Evolutionary conservation across 1,140 invertebrate species (phyloP), one percentile per base, ranked within the genome.

Genomic region (Trichonephila clavipes): DNA sequence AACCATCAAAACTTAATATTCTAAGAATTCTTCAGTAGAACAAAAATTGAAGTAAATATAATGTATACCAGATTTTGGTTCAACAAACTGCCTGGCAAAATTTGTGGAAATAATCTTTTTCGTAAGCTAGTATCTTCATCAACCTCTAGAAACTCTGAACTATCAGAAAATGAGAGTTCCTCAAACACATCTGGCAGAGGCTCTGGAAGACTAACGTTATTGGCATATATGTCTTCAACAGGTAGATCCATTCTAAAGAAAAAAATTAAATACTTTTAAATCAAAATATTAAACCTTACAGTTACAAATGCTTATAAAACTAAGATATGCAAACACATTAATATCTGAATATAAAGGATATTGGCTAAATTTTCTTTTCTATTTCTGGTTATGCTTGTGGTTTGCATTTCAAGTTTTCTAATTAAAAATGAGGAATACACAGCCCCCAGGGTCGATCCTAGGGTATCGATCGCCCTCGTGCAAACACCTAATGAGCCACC

Each of bases 161-260:
- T 66, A 61, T 94, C 93, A n/a, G 87, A 89, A 66, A 94, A 77
- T 8, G 93, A 94, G 14, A 94, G 62, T 1, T 94, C 93, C 64
- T 94, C 93, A 83, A 89, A 94, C 14, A 94, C 66, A 61, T 94
- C 92, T 44, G 90, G 82, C 21, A 85, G 40, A 62, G 87, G 69
- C 51, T 77, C 66, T 28, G 51, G 89, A 28, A 89, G 66, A 28
- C 10, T 18, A 24, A 89, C 87, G 24, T 19, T 40, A 4, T 16
- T 18, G 10, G 61, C 24, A n/a, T 77, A 28, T 7, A 85, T 85
- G 24, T 87, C 87, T 34, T 88, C 64, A 16, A 44, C 12, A 21
- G 88, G 40, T 16, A 28, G n/a, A 51, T 69, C 88, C 88, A 89
- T 89, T 64, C 88, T 89, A 51, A 51, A 51, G 51, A 40, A 51